Evolutionary conservation across 2,797 vertebrate species (phyloP).

Genomic region (Platalea minor): DNA sequence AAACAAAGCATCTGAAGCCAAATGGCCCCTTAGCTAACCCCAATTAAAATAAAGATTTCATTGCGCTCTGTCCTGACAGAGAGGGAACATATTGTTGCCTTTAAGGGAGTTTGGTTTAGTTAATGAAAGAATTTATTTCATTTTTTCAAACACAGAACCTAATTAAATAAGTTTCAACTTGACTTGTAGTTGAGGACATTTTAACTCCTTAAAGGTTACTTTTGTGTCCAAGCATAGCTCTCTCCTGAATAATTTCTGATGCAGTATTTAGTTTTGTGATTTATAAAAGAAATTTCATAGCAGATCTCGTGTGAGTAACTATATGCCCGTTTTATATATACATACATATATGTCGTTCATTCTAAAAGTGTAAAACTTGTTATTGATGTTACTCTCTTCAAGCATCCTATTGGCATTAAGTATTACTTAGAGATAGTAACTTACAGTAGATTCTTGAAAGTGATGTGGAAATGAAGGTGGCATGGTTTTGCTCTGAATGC

Average conservation of each 20-base stretch:
- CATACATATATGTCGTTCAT: neutral
- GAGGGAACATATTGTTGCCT: conserved; percentile 82
- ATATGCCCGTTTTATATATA: neutral
- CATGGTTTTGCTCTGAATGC: neutral
- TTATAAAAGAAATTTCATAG: neutral
- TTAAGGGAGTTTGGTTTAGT: conserved; percentile 81
- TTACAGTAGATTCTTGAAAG: neutral
- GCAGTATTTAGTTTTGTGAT: neutral
- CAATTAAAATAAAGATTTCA: conserved; percentile 83
- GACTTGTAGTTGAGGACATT: conserved; percentile 69
- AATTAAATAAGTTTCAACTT: conserved; percentile 80
- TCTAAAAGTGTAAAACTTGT: neutral
- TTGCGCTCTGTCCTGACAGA: conserved; percentile 79
- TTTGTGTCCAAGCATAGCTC: conserved; percentile 1
- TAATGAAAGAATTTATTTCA: conserved; percentile 81
- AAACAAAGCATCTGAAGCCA: conserved; percentile 80
- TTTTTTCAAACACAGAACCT: conserved; percentile 71
- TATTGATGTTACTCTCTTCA: neutral
- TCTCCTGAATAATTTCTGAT: neutral
- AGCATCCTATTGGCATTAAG: neutral
- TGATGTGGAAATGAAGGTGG: neutral
- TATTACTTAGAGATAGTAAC: neutral
- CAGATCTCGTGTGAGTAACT: neutral
- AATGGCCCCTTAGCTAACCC: conserved; percentile 80
- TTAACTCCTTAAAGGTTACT: conserved; percentile 74